Percentiles rank a stretch among this genome's conserved stretches.
phyloP scores from a whole-genome alignment of 2,113 vertebrate genomes.

The Bucco capensis region DNA sequence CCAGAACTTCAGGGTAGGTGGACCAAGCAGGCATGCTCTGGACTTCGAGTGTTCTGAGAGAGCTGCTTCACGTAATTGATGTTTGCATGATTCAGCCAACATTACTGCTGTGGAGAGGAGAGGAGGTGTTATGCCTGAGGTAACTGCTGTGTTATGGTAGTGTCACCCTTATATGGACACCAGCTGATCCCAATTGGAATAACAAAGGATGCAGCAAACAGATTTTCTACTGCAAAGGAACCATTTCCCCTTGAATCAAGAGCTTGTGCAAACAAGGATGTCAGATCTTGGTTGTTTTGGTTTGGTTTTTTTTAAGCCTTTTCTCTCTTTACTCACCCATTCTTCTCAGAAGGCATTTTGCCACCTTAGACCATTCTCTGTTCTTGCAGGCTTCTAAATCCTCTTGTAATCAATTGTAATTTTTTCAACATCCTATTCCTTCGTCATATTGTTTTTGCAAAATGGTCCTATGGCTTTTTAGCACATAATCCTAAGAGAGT shows the following conservation, averaged over 20 bases:
- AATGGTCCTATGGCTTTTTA: neutral
- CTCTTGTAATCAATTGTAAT: neutral
- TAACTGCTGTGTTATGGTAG: rapidly evolving
- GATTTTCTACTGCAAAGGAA: neutral
- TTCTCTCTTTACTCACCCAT: neutral
- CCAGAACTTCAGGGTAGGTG: neutral
- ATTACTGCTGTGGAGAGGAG: neutral
- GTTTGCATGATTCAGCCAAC: neutral
- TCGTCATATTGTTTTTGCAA: neutral
- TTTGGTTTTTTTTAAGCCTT: neutral
- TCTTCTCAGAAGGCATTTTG: neutral
- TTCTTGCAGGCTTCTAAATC: neutral
- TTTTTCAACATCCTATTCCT: neutral
- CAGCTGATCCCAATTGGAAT: neutral
- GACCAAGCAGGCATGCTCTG: neutral
- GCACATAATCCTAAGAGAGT: neutral
- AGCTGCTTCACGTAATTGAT: neutral
- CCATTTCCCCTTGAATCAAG: neutral
- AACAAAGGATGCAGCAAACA: neutral
- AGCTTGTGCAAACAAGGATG: neutral
- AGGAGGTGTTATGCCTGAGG: neutral
- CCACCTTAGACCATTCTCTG: neutral
- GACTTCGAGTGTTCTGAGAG: neutral
- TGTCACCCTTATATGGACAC: neutral
- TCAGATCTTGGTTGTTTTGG: neutral